Conservation (phyloP, 2,113 vertebrate genomes). For the Meriones unguiculatus region DNA sequence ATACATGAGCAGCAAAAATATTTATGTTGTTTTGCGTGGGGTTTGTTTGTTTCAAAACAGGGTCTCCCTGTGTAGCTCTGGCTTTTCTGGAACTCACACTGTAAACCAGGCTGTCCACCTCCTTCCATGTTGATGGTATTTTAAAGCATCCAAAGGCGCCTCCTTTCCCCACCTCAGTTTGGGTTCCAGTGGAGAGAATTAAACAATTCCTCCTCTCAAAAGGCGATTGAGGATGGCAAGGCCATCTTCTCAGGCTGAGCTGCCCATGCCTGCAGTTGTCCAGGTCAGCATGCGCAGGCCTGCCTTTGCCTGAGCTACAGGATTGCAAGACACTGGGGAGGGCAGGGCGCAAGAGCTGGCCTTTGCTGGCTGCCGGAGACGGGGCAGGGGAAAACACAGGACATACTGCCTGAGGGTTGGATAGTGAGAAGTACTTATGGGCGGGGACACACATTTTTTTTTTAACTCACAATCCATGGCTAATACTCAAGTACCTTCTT, state of each 20-base stretch:
- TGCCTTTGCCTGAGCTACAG: not conserved
- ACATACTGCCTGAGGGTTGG: too few species aligned
- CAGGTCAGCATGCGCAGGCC: not conserved
- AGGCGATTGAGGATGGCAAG: not conserved
- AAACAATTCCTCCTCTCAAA: conserved; percentile 4
- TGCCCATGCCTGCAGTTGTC: not conserved
- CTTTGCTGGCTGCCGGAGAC: not conserved
- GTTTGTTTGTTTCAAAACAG: not conserved
- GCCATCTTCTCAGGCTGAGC: not conserved
- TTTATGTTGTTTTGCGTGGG: not conserved
- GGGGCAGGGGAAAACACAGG: not conserved
- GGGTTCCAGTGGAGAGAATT: conserved; percentile 44
- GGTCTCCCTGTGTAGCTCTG: not conserved
- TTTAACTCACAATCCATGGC: not conserved
- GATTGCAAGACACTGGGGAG: not conserved
- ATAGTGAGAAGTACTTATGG: not conserved
- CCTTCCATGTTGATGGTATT: not conserved
- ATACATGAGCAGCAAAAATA: not conserved
- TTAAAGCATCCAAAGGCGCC: not conserved
- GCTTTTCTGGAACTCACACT: not conserved
- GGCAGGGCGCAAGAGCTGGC: not conserved
- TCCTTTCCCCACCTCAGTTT: not conserved
- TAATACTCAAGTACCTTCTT: not conserved
- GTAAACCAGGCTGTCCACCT: too few species aligned
- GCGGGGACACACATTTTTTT: not conserved